Percentiles rank a stretch among this genome's conserved stretches.
These are phyloP conservation scores for Pyrochroa serraticornis DNA, from an alignment of 2,888 invertebrate species.

Conservation along the genomic window DNA sequence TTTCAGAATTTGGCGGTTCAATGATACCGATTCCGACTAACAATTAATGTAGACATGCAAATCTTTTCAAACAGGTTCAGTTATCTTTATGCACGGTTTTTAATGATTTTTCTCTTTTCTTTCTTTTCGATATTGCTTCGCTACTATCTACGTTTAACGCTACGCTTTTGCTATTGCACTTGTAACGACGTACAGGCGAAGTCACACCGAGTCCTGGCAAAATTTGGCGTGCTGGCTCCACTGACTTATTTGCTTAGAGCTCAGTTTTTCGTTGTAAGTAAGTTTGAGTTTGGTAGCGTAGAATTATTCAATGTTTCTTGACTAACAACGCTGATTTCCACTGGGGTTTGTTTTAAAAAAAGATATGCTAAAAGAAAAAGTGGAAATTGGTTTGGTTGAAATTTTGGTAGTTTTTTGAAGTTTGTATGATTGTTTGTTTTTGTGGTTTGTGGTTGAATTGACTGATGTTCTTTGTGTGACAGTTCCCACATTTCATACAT, in stretches of 20 bases:
- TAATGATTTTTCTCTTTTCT: slow-evolving; percentile 38
- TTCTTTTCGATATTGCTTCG: slow-evolving; percentile 39
- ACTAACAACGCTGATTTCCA: not conserved
- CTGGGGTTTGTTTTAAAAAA: too few relatives aligned
- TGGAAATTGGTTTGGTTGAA: slow-evolving; percentile 1
- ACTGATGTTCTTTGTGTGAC: slow-evolving; percentile 29
- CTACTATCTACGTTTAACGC: slow-evolving; percentile 45
- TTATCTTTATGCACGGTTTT: slow-evolving; percentile 48
- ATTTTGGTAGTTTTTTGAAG: slow-evolving; percentile 6
- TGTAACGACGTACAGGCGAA: slow-evolving; percentile 45
- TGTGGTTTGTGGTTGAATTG: not conserved
- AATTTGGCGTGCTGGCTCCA: slow-evolving; percentile 56
- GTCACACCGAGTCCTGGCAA: slow-evolving; percentile 55
- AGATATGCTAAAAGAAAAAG: too few relatives aligned
- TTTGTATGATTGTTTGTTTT: not conserved
- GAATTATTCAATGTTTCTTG: not conserved
- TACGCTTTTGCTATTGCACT: slow-evolving; percentile 48
- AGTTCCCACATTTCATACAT: slow-evolving; percentile 59
- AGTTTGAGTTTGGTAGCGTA: slow-evolving; percentile 24
- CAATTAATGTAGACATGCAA: slow-evolving; percentile 43
- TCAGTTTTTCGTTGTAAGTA: slow-evolving; percentile 41
- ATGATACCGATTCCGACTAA: slow-evolving; percentile 56
- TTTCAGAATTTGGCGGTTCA: slow-evolving; percentile 59
- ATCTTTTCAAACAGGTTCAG: slow-evolving; percentile 46
- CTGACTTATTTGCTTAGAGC: slow-evolving; percentile 56